Evolutionary conservation across 2,797 vertebrate species (phyloP), one percentile per base, ranked within the genome.

Genomic region (Erpetoichthys calabaricus): DNA sequence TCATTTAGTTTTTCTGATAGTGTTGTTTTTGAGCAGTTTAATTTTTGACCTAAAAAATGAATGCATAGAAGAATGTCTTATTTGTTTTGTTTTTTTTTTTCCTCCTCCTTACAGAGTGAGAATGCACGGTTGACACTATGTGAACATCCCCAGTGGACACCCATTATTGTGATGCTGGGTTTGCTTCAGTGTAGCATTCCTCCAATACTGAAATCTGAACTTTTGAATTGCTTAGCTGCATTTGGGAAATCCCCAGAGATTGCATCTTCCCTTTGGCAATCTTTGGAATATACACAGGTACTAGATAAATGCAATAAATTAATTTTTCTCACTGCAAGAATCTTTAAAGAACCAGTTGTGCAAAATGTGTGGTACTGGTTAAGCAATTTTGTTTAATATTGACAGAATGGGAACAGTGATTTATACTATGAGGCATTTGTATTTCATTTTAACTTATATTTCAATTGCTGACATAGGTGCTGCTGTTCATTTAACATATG

Each of bases 171-270:
- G 53, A 94, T 94, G 76, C 68, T 99, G 72, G 96, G 96, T 2
- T 75, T 99, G 54, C 77, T 97, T 8, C 96, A 99, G 68, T 99
- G 96, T 77, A 97, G 92, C 25, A 85, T 99, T 55, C 88, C 89
- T 51, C 96, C 96, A 0, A 8, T 91, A 61, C 80, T 99, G 56
- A 99, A 99, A 76, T 92, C 87, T 0, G 91, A 98, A 59, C 62
- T 99, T 0, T 75, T 98, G 58, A 84, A 80, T 63, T 89, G 86
- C 6, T 83, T 99, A 55, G 86, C 92, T 44, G 93, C 91, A n/a
- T 99, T 99, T 62, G 91, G 90, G 62, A 97, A 89, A 72, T 98
- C 95, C n/a, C 94, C 94, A 3, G 96, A 99, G 76, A 89, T 98
- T 8, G 94, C 94, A 42, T 88, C 96, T 63, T 95, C 94, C 0